Percentiles rank a stretch among this genome's conserved stretches.
Conservation (phyloP, 2,888 invertebrate species). For the Falcaria lacertinaria region DNA sequence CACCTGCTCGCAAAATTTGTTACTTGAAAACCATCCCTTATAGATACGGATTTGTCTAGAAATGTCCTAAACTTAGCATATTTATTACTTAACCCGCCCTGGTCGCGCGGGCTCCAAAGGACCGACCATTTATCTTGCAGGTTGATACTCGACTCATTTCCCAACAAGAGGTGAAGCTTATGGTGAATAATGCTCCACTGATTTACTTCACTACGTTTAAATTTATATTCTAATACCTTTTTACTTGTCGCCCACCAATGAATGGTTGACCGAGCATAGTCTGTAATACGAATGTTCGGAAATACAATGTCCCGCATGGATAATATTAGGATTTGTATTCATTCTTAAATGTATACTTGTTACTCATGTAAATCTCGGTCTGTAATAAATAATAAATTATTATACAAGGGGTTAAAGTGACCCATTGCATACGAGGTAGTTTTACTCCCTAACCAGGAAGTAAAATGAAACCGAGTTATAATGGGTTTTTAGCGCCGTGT, state of each 20-base stretch:
- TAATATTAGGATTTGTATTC: too few species aligned
- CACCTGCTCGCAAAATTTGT: conserved; percentile 59
- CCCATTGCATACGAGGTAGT: too few species aligned
- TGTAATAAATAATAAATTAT: too few species aligned
- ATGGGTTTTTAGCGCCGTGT: too few species aligned
- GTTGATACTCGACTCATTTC: conserved; percentile 25
- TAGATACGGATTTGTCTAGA: conserved; percentile 62
- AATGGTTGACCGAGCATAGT: too few species aligned
- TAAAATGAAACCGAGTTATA: too few species aligned
- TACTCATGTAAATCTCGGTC: too few species aligned
- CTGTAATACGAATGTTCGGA: too few species aligned
- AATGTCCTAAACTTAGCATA: conserved; percentile 66
- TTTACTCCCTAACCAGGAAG: too few species aligned
- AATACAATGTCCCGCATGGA: too few species aligned
- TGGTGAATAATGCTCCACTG: conserved; percentile 36
- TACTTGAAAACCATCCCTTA: conserved; percentile 50
- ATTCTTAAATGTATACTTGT: too few species aligned
- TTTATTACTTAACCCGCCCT: conserved; percentile 57
- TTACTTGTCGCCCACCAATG: background rate
- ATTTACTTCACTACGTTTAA: conserved; percentile 27
- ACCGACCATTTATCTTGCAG: conserved; percentile 34
- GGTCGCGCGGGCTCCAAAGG: conserved; percentile 33
- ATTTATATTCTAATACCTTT: conserved; percentile 11
- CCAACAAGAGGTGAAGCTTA: conserved; percentile 35
- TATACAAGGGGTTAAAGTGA: too few species aligned